Evolutionary conservation across 2,888 invertebrate species (phyloP).

Genomic region (Troglohyphantes excavatus): DNA sequence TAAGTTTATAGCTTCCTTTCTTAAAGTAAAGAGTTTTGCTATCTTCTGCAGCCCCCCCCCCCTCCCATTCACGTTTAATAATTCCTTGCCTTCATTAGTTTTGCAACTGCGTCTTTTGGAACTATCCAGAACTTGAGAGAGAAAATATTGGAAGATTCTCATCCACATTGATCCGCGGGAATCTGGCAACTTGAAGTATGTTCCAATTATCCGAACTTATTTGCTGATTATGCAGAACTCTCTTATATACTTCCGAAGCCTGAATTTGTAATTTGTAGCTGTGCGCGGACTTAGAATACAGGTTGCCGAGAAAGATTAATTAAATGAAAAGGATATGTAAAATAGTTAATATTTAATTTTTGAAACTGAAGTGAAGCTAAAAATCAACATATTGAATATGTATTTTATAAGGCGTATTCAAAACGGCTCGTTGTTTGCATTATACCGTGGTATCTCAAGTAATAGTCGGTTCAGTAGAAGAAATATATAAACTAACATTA

Average conservation of each 20-base stretch:
- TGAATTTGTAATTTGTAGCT: not conserved
- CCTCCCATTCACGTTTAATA: conserved; percentile 8
- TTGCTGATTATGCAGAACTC: conserved; percentile 34
- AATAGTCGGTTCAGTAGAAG: too few species aligned
- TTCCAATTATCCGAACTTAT: conserved; percentile 37
- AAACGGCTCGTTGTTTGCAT: too few species aligned
- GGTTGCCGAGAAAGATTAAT: not conserved
- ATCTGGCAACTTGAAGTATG: conserved; percentile 36
- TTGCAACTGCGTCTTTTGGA: conserved; percentile 10
- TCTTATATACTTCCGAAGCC: not conserved
- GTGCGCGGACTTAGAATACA: not conserved
- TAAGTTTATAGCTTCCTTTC: not conserved
- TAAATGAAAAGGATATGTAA: not conserved
- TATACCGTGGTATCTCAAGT: too few species aligned
- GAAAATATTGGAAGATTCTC: conserved; percentile 24
- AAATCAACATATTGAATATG: too few species aligned
- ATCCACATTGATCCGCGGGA: conserved; percentile 21
- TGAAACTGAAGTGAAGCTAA: too few species aligned
- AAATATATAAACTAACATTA: too few species aligned
- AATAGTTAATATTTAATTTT: too few species aligned
- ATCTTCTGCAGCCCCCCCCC: not conserved
- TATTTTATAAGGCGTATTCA: too few species aligned
- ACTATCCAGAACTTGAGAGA: not conserved
- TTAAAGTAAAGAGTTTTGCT: conserved; percentile 34
- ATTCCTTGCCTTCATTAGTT: conserved; percentile 29